phyloP scores from a whole-genome alignment of 2,113 vertebrate genomes.

The Neolamprologus toae region DNA sequence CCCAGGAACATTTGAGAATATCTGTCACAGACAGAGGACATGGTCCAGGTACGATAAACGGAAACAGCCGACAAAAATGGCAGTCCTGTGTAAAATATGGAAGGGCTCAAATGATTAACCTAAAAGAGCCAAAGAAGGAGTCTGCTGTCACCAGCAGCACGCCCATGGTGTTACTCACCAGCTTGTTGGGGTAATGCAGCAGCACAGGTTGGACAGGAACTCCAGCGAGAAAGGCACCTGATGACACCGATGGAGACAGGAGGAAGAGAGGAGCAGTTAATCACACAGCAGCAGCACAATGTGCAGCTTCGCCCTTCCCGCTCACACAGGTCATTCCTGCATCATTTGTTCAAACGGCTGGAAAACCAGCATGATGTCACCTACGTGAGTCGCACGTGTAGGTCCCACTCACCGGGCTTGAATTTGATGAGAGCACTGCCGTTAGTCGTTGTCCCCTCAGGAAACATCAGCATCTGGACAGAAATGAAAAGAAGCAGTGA shows the following conservation, averaged over 20 bases:
- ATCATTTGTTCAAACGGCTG: neutral
- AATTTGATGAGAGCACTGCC: conserved; percentile 81
- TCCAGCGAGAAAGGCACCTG: conserved; percentile 85
- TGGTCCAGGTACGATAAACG: fast-evolving
- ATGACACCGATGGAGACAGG: neutral
- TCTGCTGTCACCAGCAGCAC: neutral
- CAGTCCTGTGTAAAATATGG: neutral
- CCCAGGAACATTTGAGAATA: neutral
- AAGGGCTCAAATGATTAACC: neutral
- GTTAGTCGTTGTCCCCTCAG: conserved; percentile 87
- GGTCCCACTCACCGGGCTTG: conserved; percentile 75
- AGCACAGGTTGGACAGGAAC: conserved; percentile 86
- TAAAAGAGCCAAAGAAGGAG: neutral
- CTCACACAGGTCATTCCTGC: neutral
- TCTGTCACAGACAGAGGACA: fast-evolving
- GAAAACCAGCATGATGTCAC: neutral
- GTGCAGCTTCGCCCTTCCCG: neutral
- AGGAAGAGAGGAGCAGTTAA: neutral
- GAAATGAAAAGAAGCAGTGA: neutral
- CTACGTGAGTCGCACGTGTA: neutral
- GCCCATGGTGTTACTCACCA: conserved; percentile 68
- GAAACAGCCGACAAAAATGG: neutral
- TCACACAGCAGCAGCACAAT: neutral
- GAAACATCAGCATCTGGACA: conserved; percentile 82
- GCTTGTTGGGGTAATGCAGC: conserved; percentile 78